Evolutionary conservation across 2,113 vertebrate genomes (phyloP).

Genomic region (Megaleporinus macrocephalus): DNA sequence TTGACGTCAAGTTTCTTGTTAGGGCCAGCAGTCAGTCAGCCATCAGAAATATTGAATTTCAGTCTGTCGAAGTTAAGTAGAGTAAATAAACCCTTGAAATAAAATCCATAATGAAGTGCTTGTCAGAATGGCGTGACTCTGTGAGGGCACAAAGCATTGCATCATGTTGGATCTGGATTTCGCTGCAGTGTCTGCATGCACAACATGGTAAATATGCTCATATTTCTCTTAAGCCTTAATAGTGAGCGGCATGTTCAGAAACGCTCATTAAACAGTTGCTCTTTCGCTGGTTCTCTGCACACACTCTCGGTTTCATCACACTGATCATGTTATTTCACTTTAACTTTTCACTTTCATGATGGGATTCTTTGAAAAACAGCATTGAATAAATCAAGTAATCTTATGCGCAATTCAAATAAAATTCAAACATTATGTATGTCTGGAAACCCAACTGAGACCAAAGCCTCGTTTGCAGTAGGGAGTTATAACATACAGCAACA

Average conservation of each 20-base stretch:
- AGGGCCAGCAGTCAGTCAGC: constrained; percentile 35
- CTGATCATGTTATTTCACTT: constrained; percentile 12
- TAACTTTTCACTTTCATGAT: not conserved
- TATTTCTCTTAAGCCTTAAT: constrained; percentile 45
- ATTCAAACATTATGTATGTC: not conserved
- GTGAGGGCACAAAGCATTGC: constrained; percentile 41
- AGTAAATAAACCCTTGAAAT: constrained; percentile 52
- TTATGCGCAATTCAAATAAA: not conserved
- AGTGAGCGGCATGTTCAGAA: constrained; percentile 37
- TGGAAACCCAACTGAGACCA: not conserved
- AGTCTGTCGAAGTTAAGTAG: constrained; percentile 42
- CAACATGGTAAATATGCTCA: constrained; percentile 36
- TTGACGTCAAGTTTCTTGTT: constrained; percentile 12
- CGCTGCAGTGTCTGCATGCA: constrained; percentile 35
- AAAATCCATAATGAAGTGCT: constrained; percentile 51
- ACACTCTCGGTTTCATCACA: constrained; percentile 20
- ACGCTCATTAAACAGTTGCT: constrained; percentile 48
- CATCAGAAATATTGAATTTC: constrained; percentile 49
- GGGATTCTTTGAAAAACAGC: not conserved
- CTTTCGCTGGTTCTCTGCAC: constrained; percentile 12
- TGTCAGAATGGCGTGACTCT: constrained; percentile 51
- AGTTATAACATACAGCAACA: not conserved
- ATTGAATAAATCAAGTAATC: constrained; percentile 1
- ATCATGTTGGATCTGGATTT: constrained; percentile 50
- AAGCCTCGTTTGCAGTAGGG: not conserved